These are phyloP conservation scores for Dasypolia templi DNA, from an alignment of 2,888 invertebrate species.

Conservation along the genomic window DNA sequence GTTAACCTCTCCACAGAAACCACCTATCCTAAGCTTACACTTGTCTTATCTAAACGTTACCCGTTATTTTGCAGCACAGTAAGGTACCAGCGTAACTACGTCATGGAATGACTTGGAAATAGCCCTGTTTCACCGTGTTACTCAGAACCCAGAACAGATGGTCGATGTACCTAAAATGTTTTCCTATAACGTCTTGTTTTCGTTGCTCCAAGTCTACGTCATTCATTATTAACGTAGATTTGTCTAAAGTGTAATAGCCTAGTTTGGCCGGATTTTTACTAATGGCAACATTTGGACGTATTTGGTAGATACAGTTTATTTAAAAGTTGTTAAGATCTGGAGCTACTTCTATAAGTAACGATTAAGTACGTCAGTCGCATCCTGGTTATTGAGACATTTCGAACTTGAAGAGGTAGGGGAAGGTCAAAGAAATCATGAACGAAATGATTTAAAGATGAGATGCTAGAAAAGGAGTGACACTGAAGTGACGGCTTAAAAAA, in stretches of 20 bases:
- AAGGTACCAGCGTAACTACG: conserved; percentile 12
- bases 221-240: conserved; percentile 25
- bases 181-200: conserved; percentile 38
- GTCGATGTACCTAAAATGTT: conserved; percentile 15
- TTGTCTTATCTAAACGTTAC: conserved; percentile 41
- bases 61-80: conserved; percentile 14
- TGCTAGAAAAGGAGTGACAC: background rate
- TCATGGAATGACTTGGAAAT: conserved; percentile 25
- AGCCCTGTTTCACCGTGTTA: conserved; percentile 32
- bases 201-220: conserved; percentile 36
- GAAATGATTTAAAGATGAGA: background rate
- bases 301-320: no score
- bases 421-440: background rate
- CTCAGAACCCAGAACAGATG: conserved; percentile 17
- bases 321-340: no score
- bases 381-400: background rate
- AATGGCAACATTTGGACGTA: no score
- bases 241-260: background rate
- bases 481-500: background rate
- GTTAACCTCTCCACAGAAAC: background rate
- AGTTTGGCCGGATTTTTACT: conserved; percentile 1
- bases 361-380: background rate
- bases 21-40: background rate
- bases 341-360: background rate
- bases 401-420: no score